A percentile compares a stretch with the other conserved stretches of the same genome.
These are phyloP conservation scores for Corynorhinus townsendii DNA, from an alignment of 2,113 vertebrate genomes.

Conservation along the genomic window DNA sequence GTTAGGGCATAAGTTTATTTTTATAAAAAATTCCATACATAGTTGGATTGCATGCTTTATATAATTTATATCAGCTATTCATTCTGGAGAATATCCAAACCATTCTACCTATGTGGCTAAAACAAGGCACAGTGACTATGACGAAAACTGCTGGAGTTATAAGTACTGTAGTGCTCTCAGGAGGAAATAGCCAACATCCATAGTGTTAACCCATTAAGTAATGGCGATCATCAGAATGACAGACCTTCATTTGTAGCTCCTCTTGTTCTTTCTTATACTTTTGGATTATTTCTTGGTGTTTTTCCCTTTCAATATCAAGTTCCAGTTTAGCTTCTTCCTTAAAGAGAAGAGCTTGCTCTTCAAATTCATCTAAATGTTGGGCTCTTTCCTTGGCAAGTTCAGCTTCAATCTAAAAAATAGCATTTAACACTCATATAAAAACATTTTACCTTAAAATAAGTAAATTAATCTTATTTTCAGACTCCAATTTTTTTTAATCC, in stretches of 20 bases:
- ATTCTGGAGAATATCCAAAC: background rate
- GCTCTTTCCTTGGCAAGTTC: slow-evolving; percentile 79
- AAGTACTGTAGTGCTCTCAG: background rate
- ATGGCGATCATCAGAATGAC: background rate
- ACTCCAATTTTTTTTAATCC: background rate
- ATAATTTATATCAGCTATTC: background rate
- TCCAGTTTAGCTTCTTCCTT: slow-evolving; percentile 81
- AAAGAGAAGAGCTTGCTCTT: slow-evolving; percentile 79
- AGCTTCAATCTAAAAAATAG: slow-evolving; percentile 79
- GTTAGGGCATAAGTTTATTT: background rate
- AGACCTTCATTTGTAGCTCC: slow-evolving; percentile 85
- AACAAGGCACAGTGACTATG: background rate
- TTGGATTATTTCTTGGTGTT: slow-evolving; percentile 82
- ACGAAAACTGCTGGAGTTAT: background rate
- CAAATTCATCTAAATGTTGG: slow-evolving; percentile 74
- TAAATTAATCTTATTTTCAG: background rate
- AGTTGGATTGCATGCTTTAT: background rate
- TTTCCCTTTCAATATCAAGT: slow-evolving; percentile 84
- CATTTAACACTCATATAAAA: background rate
- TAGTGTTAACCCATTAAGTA: background rate
- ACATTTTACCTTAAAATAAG: background rate
- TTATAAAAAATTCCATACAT: background rate
- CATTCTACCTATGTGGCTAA: background rate
- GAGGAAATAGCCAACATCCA: background rate
- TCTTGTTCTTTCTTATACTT: slow-evolving; percentile 81